Evolutionary conservation across 2,797 vertebrate genomes (phyloP), one percentile per base, ranked within the genome.

Genomic region (Brachymystax lenok): DNA sequence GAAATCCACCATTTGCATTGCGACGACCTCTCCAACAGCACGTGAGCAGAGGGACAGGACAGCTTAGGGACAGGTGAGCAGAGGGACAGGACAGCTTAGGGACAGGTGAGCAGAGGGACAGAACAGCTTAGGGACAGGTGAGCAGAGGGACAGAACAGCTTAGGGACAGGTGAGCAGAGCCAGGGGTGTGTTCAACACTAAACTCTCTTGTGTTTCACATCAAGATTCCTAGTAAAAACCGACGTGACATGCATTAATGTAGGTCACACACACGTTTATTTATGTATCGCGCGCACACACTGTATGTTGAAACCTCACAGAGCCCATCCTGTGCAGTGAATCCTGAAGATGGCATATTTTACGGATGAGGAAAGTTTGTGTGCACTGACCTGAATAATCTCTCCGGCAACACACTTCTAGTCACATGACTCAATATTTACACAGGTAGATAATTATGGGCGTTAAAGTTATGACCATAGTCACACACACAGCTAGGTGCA

Each of bases 1-100:
- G 85, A 92, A 93, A 94, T 90, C 28, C 69, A 3, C 7, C 4
- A 94, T 95, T 95, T 95, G 94, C 94, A 95, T 95, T 72, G 51
- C 77, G 74, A 80, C 74, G 77, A 28, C 68, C 79, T 71, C 68
- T 30, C 59, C 59, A 63, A 63, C 7, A 69, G 77, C 77, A 83
- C 80, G 71, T 74, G 81, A 85, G 74, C 76, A 68, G 30, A 79
- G 50, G 71, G 78, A 76, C 83, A 74, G 74, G 83, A 86, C 80
- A 85, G 85, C 70, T 80, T 71, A 71, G 72, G 24, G 56, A 81
- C 87, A 86, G 85, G 80, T 83, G 83, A 21, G 50, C 0, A 46
- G 21, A 21, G 6, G 71, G 78, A 76, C 83, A 74, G 74, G 83
- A 86, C 80, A 85, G 85, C 70, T 80, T 71, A 71, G 72, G 24